Conservation (phyloP, 2,113 vertebrate species). For the Antennarius striatus region DNA sequence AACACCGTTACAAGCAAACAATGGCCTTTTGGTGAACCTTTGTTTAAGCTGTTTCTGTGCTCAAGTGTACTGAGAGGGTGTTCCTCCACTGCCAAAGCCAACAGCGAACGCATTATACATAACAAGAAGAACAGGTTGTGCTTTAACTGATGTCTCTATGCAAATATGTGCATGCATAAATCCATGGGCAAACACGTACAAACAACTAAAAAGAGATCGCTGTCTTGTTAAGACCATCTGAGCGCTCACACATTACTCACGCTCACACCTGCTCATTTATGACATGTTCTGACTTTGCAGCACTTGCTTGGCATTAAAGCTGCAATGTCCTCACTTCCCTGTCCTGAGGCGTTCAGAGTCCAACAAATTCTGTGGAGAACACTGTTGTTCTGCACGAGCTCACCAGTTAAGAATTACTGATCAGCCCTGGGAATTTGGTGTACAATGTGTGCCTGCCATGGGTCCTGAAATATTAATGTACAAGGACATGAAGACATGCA, state of each 20-base stretch:
- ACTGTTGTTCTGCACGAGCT: background rate
- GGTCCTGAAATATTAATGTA: background rate
- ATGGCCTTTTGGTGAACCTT: slow-evolving; percentile 25
- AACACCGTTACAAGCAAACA: slow-evolving; percentile 8
- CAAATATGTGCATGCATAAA: slow-evolving; percentile 28
- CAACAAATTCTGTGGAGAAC: background rate
- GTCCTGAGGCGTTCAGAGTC: slow-evolving; percentile 18
- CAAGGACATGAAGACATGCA: background rate
- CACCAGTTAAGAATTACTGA: background rate
- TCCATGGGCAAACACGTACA: slow-evolving; percentile 16
- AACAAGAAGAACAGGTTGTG: slow-evolving; percentile 67
- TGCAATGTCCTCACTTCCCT: slow-evolving; percentile 15
- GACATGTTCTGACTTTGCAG: slow-evolving; percentile 27
- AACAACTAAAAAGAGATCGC: background rate
- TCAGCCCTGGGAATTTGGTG: background rate
- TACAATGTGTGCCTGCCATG: background rate
- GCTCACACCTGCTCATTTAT: slow-evolving; percentile 38
- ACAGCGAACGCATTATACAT: slow-evolving; percentile 39
- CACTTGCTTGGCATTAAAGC: slow-evolving; percentile 26
- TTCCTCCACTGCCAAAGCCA: slow-evolving; percentile 12
- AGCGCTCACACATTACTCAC: slow-evolving; percentile 30
- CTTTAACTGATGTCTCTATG: slow-evolving; percentile 33
- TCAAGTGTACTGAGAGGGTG: slow-evolving; percentile 44
- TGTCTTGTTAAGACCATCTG: slow-evolving; percentile 14
- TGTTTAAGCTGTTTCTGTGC: slow-evolving; percentile 27